phyloP scores from a whole-genome alignment of 2,113 vertebrate species.

The Phylloscopus trochiloides region DNA sequence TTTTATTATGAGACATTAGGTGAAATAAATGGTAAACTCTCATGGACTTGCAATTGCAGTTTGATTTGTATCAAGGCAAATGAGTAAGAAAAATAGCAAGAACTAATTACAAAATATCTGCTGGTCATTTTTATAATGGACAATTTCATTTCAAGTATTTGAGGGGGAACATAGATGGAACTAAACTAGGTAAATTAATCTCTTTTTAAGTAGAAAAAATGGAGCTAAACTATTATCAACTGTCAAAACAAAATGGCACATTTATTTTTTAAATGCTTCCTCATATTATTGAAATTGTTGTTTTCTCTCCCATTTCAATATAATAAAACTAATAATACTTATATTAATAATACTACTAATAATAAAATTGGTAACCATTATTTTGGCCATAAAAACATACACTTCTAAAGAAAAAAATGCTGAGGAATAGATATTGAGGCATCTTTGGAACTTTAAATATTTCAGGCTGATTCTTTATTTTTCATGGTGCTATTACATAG shows the following conservation, averaged over 20 bases:
- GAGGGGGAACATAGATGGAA: not conserved
- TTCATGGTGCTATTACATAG: not conserved
- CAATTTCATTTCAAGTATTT: not conserved
- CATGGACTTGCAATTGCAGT: not conserved
- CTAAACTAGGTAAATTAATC: not conserved
- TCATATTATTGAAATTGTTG: not conserved
- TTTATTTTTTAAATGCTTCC: not conserved
- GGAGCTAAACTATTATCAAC: not conserved
- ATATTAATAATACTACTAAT: fast-evolving
- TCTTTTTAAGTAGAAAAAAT: not conserved
- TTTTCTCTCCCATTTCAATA: not conserved
- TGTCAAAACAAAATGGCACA: not conserved
- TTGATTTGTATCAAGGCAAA: not conserved
- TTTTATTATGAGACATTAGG: not conserved
- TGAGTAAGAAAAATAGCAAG: not conserved
- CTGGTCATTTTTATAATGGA: not conserved
- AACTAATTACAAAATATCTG: not conserved
- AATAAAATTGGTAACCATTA: not conserved
- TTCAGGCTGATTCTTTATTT: not conserved
- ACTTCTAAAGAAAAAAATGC: not conserved
- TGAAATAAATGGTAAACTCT: not conserved
- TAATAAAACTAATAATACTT: not conserved
- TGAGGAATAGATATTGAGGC: not conserved
- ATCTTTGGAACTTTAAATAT: not conserved
- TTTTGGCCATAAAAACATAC: not conserved